These are phyloP conservation scores for Melanaphis sacchari DNA, from an alignment of 1,140 invertebrate genomes.

Conservation along the genomic window DNA sequence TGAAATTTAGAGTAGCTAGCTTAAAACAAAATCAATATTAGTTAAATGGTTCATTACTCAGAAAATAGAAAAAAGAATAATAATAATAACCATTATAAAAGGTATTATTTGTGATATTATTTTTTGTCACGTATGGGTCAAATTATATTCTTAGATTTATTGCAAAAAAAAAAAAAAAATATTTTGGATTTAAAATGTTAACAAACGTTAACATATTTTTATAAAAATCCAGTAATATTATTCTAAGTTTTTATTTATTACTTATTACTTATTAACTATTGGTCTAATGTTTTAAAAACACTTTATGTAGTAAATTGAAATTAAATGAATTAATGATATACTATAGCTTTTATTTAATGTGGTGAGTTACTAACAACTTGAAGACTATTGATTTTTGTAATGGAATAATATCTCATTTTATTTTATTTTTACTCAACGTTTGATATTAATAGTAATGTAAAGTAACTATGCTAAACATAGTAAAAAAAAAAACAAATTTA, in stretches of 20 bases:
- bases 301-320: neutral
- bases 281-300: neutral
- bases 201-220: neutral
- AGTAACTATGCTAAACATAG: too few species aligned
- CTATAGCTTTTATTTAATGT: neutral
- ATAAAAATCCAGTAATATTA: neutral
- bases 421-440: too few species aligned
- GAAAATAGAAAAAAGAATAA: neutral
- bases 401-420: too few species aligned
- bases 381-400: too few species aligned
- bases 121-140: neutral
- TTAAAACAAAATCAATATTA: too few species aligned
- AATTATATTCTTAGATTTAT: neutral
- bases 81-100: neutral
- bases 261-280: neutral
- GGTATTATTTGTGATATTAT: neutral
- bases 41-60: neutral
- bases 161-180: neutral
- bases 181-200: neutral
- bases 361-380: neutral
- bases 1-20: neutral
- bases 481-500: too few species aligned
- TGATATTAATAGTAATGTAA: too few species aligned
- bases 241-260: neutral
- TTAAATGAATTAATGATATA: too few species aligned